Evolutionary conservation across 2,888 invertebrate species (phyloP).

Genomic region (Pyrocoelia pectoralis): DNA sequence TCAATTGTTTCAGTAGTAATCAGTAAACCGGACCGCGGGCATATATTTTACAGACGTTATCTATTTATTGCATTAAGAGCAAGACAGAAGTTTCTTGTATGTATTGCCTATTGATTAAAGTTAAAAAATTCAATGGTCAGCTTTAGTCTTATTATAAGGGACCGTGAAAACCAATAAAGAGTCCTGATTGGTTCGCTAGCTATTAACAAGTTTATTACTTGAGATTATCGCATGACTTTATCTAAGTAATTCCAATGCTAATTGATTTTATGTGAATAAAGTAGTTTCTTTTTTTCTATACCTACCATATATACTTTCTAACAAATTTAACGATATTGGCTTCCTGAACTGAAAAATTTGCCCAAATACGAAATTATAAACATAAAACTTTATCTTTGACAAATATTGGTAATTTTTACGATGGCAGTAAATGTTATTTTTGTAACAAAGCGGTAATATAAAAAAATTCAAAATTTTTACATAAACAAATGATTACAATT

Average conservation of each 20-base stretch:
- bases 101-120: constrained; percentile 7
- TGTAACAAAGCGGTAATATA: constrained; percentile 7
- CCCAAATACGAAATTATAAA: no score
- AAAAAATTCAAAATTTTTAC: constrained; percentile 17
- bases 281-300: constrained; percentile 33
- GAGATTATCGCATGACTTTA: constrained; percentile 57
- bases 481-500: constrained; percentile 42
- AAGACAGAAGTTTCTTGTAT: constrained; percentile 38
- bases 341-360: no score
- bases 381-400: background rate
- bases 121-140: constrained; percentile 27
- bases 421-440: constrained; percentile 12
- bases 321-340: no score
- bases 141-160: constrained; percentile 52
- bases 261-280: constrained; percentile 55
- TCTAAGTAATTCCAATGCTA: constrained; percentile 58
- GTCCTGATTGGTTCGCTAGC: constrained; percentile 55
- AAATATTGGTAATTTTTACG: constrained; percentile 5
- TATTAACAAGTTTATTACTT: constrained; percentile 60
- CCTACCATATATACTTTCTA: no score
- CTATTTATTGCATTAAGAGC: constrained; percentile 53
- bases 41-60: constrained; percentile 56
- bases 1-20: constrained; percentile 49
- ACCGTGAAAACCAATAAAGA: constrained; percentile 53
- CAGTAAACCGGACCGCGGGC: constrained; percentile 48